These are phyloP conservation scores for Caracal caracal DNA, from an alignment of 2,113 vertebrate species.

Conservation along the genomic window DNA sequence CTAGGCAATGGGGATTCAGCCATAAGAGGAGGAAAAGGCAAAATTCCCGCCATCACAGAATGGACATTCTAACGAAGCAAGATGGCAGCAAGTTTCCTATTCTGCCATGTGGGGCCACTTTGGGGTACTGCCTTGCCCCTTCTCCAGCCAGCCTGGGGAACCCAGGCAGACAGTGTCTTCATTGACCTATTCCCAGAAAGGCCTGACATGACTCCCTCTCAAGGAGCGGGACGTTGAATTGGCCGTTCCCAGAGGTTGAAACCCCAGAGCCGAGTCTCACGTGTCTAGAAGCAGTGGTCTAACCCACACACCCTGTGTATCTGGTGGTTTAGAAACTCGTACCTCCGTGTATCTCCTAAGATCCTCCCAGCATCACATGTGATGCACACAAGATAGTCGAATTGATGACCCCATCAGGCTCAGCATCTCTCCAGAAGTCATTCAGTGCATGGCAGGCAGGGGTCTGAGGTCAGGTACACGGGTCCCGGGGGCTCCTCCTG, in stretches of 20 bases:
- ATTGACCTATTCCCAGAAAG: not conserved
- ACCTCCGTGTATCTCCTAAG: not conserved
- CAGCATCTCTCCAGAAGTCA: not conserved
- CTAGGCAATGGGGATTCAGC: too few relatives aligned
- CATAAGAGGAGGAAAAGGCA: rapidly evolving
- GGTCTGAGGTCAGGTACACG: not conserved
- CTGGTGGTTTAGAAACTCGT: not conserved
- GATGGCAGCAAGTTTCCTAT: not conserved
- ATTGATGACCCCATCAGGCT: not conserved
- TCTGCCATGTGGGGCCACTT: not conserved
- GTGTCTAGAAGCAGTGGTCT: not conserved
- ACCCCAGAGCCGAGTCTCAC: not conserved
- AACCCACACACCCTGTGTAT: not conserved
- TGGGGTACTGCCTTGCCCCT: not conserved
- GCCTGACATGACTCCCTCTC: not conserved
- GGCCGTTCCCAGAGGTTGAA: not conserved
- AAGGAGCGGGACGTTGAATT: rapidly evolving
- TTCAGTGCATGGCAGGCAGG: not conserved
- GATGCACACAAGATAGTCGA: not conserved
- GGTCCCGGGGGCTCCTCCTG: not conserved
- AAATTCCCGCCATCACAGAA: not conserved
- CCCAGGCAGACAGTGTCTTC: not conserved
- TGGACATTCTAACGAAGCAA: not conserved
- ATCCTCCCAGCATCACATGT: rapidly evolving
- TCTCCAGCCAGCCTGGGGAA: not conserved